phyloP scores from a whole-genome alignment of 2,888 invertebrate species.

The Notodonta ziczac region DNA sequence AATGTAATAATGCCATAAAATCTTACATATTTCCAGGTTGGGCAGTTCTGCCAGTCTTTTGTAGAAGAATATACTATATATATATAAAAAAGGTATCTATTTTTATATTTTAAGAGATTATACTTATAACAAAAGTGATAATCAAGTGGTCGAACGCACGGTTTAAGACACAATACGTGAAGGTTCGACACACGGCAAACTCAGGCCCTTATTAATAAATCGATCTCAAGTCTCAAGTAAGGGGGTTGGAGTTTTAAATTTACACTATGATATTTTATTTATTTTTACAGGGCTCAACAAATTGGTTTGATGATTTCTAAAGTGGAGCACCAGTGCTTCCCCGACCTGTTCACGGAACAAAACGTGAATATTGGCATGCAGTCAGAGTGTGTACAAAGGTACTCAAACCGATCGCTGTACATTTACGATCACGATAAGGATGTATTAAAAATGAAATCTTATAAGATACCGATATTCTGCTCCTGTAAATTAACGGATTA shows the following conservation, averaged over 20 bases:
- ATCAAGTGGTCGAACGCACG: too few species aligned
- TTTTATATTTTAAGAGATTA: too few species aligned
- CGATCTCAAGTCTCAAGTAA: too few species aligned
- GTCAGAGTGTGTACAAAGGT: not conserved
- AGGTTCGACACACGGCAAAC: too few species aligned
- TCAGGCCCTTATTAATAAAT: too few species aligned
- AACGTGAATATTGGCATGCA: not conserved
- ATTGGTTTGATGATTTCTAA: not conserved
- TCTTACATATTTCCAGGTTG: constrained; percentile 4
- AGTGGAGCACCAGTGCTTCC: not conserved
- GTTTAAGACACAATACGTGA: too few species aligned
- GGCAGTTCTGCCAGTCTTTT: constrained; percentile 25
- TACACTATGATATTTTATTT: not conserved
- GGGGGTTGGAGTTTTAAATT: too few species aligned
- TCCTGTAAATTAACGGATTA: constrained; percentile 19
- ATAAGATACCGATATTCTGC: constrained; percentile 16
- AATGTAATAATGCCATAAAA: too few species aligned
- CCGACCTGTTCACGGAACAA: not conserved
- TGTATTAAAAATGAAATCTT: constrained; percentile 4
- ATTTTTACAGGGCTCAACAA: not conserved
- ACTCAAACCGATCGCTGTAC: constrained; percentile 3
- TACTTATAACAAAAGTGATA: too few species aligned
- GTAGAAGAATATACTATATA: constrained; percentile 1
- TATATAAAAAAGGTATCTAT: too few species aligned
- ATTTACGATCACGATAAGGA: not conserved